Evolutionary conservation across 2,888 invertebrate species (phyloP).

Genomic region (Acleris holmiana): DNA sequence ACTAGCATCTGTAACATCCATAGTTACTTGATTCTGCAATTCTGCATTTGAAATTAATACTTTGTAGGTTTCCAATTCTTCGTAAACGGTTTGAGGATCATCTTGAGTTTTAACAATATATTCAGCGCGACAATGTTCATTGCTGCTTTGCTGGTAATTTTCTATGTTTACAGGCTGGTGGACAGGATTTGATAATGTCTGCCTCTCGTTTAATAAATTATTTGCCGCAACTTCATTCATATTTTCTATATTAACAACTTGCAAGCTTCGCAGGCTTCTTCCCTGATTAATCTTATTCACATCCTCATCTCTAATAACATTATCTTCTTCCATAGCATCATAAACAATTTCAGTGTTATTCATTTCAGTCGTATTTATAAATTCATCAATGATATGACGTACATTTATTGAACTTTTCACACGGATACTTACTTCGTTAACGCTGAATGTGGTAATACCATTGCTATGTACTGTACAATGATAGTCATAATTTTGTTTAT

Average conservation of each 20-base stretch:
- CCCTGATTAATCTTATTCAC: no score
- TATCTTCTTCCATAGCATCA: neutral
- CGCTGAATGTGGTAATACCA: conserved; percentile 6
- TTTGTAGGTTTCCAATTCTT: neutral
- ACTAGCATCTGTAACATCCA: neutral
- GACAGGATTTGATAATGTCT: no score
- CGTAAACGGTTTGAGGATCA: neutral
- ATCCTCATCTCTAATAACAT: neutral
- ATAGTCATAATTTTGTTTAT: conserved; percentile 7
- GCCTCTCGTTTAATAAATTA: no score
- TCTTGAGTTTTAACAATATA: neutral
- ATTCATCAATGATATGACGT: neutral
- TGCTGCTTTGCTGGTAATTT: neutral
- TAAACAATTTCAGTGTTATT: neutral
- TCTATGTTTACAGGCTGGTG: neutral
- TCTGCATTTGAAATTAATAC: neutral
- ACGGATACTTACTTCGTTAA: conserved; percentile 6
- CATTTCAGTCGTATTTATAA: neutral
- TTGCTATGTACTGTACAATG: conserved; percentile 9
- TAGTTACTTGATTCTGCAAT: neutral
- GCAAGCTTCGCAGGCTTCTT: no score
- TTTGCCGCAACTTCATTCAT: no score
- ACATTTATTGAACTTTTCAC: conserved; percentile 1
- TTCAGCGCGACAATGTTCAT: neutral
- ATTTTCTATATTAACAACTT: no score